Conservation (phyloP, 2,888 invertebrate species). For the Troides oblongomaculatus region DNA sequence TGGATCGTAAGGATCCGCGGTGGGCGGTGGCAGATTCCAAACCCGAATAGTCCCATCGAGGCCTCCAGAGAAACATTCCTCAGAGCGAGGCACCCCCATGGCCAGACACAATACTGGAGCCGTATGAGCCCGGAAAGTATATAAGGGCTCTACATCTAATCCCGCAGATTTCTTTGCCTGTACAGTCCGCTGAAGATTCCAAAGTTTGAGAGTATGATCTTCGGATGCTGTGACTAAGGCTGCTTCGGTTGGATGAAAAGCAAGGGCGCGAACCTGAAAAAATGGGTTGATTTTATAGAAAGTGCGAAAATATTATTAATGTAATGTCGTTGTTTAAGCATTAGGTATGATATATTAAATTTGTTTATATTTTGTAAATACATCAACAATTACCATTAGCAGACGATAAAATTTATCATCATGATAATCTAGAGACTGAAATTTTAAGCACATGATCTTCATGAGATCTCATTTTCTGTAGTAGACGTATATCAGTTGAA, state of each 20-base stretch:
- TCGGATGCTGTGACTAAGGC: slow-evolving; percentile 98
- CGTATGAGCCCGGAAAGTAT: slow-evolving; percentile 98
- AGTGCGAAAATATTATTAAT: background rate
- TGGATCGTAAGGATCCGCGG: slow-evolving; percentile 98
- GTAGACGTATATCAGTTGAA: too few relatives aligned
- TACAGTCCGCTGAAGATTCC: slow-evolving; percentile 99
- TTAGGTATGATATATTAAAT: too few relatives aligned
- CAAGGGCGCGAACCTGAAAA: slow-evolving; percentile 87
- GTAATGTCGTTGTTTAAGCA: too few relatives aligned
- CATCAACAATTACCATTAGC: too few relatives aligned
- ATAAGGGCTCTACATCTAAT: slow-evolving; percentile 98
- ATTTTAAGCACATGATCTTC: too few relatives aligned
- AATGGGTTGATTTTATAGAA: background rate
- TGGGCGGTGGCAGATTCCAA: slow-evolving; percentile 97
- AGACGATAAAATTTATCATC: too few relatives aligned
- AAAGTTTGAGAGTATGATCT: slow-evolving; percentile 98
- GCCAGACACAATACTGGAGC: slow-evolving; percentile 97
- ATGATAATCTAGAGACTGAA: too few relatives aligned
- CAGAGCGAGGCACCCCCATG: slow-evolving; percentile 95
- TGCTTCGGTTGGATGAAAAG: slow-evolving; percentile 97
- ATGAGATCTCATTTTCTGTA: too few relatives aligned
- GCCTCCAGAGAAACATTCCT: slow-evolving; percentile 97
- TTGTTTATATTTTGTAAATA: too few relatives aligned
- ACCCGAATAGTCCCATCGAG: slow-evolving; percentile 96
- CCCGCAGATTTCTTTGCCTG: slow-evolving; percentile 98